Percentiles rank a stretch among this genome's conserved stretches.
These are phyloP conservation scores for Acestrorhynchus altus DNA, from an alignment of 2,797 vertebrate genomes.

Conservation along the genomic window DNA sequence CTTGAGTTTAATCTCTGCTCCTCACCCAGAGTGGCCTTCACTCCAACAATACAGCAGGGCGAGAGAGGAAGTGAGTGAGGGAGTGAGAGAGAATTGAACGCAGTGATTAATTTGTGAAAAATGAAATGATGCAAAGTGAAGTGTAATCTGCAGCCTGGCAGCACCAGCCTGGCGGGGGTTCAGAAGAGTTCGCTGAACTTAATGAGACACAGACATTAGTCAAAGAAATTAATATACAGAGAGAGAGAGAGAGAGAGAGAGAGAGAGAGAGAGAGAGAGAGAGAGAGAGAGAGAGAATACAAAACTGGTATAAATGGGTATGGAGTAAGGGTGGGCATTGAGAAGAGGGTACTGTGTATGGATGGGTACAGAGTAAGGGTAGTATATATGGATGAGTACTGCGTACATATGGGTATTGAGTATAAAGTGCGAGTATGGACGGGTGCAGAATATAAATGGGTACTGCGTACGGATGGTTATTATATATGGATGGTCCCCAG, in stretches of 20 bases:
- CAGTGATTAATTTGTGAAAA: slow-evolving; percentile 55
- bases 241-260: background rate
- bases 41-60: slow-evolving; percentile 46
- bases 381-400: no score
- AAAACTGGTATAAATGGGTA: no score
- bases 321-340: no score
- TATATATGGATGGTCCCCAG: no score
- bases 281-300: no score
- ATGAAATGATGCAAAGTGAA: slow-evolving; percentile 37
- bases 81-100: slow-evolving; percentile 30
- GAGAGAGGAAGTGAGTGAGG: background rate
- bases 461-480: no score
- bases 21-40: slow-evolving; percentile 22
- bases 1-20: background rate
- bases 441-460: no score
- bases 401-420: no score
- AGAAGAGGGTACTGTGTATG: no score
- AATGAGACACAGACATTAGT: background rate
- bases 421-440: no score
- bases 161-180: background rate
- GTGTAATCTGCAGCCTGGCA: background rate
- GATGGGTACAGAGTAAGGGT: no score
- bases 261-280: background rate
- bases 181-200: background rate
- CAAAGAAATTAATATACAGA: background rate